These are phyloP conservation scores for Syngnathus typhle DNA, from an alignment of 2,113 vertebrate genomes.

Conservation along the genomic window DNA sequence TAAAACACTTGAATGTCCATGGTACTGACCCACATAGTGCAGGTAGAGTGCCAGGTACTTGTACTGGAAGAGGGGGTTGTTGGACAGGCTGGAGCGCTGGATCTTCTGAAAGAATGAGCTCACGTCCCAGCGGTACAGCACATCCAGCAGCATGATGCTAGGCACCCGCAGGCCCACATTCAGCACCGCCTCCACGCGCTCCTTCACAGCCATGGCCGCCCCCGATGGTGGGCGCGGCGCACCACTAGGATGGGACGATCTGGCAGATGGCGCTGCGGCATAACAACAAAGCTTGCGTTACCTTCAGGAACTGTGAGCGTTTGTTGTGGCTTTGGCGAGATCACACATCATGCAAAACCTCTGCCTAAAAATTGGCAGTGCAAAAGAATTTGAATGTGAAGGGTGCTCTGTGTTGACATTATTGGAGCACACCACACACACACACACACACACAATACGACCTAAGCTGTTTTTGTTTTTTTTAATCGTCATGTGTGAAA, in stretches of 20 bases:
- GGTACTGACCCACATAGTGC: constrained; percentile 93
- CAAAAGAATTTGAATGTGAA: too few species aligned
- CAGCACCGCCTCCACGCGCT: constrained; percentile 88
- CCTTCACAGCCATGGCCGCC: constrained; percentile 82
- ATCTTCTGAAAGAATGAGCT: constrained; percentile 99
- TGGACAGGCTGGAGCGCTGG: constrained; percentile 93
- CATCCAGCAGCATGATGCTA: constrained; percentile 97
- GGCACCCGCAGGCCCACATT: constrained; percentile 96
- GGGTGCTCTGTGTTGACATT: too few species aligned
- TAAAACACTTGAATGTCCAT: neutral
- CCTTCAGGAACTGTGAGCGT: too few species aligned
- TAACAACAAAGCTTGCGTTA: neutral
- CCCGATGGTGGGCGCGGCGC: constrained; percentile 53
- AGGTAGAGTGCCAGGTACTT: constrained; percentile 98
- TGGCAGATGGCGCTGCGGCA: constrained; percentile 27
- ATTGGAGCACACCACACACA: too few species aligned
- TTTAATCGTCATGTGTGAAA: too few species aligned
- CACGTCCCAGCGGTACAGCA: constrained; percentile 97
- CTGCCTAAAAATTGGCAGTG: too few species aligned
- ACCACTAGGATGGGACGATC: constrained; percentile 39
- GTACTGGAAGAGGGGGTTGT: constrained; percentile 96
- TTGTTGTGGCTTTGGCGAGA: too few species aligned
- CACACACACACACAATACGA: too few species aligned
- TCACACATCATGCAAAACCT: too few species aligned
- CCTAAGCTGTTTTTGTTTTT: too few species aligned